Conservation (phyloP, 2,888 invertebrate genomes). For the Ferrisia virgata region DNA sequence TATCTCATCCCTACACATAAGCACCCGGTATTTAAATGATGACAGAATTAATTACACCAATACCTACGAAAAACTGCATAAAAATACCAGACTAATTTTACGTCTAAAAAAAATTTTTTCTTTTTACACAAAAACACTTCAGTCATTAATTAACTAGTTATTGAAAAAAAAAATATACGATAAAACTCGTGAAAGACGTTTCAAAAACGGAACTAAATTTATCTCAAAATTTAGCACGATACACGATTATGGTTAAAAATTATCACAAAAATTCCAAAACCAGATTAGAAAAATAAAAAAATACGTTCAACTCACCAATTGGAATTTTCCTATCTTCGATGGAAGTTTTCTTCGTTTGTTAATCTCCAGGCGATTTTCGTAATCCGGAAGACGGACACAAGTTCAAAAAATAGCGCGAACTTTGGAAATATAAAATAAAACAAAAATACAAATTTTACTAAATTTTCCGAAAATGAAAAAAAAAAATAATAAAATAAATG, state of each 20-base stretch:
- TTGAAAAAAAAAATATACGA: not conserved
- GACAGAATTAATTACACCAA: not conserved
- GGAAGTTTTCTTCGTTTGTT: not conserved
- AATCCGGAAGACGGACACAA: conserved; percentile 25
- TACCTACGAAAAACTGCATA: not conserved
- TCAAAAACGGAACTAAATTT: not conserved
- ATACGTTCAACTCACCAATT: not conserved
- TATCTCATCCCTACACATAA: not conserved
- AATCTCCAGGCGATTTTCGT: not conserved
- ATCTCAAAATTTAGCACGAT: not conserved
- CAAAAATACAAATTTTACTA: not conserved
- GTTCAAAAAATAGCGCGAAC: conserved; percentile 27
- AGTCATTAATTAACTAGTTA: too few relatives aligned
- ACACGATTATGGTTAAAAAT: not conserved
- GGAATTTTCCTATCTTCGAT: not conserved
- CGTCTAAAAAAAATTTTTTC: too few relatives aligned
- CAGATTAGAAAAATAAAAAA: not conserved
- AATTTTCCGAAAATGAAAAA: not conserved
- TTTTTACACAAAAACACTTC: not conserved
- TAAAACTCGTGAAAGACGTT: not conserved
- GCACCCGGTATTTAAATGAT: not conserved
- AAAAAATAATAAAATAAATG: not conserved
- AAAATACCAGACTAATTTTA: not conserved
- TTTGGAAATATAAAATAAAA: conserved; percentile 2
- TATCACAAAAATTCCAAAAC: too few relatives aligned